These are phyloP conservation scores for Cabera pusaria DNA, from an alignment of 2,888 invertebrate genomes.

Conservation along the genomic window DNA sequence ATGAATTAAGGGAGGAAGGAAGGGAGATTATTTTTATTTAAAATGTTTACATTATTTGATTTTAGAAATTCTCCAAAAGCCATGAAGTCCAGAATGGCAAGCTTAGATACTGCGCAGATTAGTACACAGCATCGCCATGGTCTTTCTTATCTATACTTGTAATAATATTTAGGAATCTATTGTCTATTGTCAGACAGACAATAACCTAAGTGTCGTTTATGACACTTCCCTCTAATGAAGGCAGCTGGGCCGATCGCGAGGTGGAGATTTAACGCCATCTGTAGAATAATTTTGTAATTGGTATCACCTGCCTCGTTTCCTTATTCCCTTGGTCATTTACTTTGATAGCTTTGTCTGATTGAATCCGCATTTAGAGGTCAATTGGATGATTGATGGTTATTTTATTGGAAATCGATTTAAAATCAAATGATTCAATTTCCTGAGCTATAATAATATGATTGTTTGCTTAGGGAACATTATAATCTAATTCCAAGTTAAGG, in stretches of 20 bases:
- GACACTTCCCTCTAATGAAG: slow-evolving; percentile 58
- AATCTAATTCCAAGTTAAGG: no score
- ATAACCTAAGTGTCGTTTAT: slow-evolving; percentile 63
- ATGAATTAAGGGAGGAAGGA: no score
- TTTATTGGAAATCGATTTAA: no score
- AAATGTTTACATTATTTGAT: no score
- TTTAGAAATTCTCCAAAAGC: no score
- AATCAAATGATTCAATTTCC: no score
- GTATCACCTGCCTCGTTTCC: slow-evolving; percentile 58
- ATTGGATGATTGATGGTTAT: slow-evolving; percentile 33
- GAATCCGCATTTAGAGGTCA: slow-evolving; percentile 24
- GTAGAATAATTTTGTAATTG: slow-evolving; percentile 58
- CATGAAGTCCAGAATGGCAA: slow-evolving; percentile 4
- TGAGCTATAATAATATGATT: no score
- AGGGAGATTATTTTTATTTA: no score
- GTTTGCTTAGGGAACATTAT: no score
- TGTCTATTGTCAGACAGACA: slow-evolving; percentile 58
- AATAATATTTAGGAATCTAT: slow-evolving; percentile 40
- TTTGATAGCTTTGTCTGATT: slow-evolving; percentile 28
- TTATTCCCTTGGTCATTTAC: slow-evolving; percentile 27
- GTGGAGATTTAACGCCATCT: slow-evolving; percentile 34
- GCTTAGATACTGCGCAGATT: slow-evolving; percentile 11
- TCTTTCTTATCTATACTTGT: slow-evolving; percentile 27
- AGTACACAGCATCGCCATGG: slow-evolving; percentile 6
- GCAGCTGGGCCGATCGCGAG: slow-evolving; percentile 53